phyloP scores from a whole-genome alignment of 1,140 invertebrate species.

The Brachionus koreanus region DNA sequence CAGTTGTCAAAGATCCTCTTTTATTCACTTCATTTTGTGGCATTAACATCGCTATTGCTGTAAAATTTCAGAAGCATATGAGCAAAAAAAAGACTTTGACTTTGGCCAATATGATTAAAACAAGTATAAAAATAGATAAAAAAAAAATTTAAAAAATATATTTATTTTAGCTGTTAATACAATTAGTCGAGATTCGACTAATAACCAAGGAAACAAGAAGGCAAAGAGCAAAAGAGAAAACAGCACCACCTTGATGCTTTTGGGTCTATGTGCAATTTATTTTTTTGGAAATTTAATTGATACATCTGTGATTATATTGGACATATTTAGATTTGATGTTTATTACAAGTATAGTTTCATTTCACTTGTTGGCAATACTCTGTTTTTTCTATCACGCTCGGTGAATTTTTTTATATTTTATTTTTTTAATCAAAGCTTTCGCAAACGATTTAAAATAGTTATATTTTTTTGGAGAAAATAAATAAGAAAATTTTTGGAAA shows the following conservation, averaged over 20 bases:
- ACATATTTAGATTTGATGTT: conserved; percentile 1
- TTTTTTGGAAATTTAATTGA: conserved; percentile 25
- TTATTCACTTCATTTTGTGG: conserved; percentile 6
- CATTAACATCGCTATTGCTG: conserved; percentile 1
- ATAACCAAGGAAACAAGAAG: not conserved
- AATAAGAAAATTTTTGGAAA: no score
- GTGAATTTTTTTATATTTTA: conserved; percentile 27
- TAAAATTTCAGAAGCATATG: not conserved
- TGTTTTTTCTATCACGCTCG: conserved; percentile 23
- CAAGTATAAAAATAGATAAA: not conserved
- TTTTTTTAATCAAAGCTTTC: conserved; percentile 12
- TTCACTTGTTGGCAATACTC: not conserved
- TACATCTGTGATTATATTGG: not conserved
- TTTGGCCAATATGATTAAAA: not conserved
- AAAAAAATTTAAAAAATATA: not conserved
- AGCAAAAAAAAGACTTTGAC: not conserved
- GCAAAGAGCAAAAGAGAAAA: not conserved
- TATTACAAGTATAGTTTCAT: conserved; percentile 17
- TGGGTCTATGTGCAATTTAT: not conserved
- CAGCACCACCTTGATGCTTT: not conserved
- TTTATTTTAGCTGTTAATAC: not conserved
- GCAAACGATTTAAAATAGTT: not conserved
- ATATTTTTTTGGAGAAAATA: conserved; percentile 3
- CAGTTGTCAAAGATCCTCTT: conserved; percentile 1
- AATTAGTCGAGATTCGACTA: not conserved